phyloP scores from a whole-genome alignment of 2,797 vertebrate species.

The Bryconaethiops microstoma region DNA sequence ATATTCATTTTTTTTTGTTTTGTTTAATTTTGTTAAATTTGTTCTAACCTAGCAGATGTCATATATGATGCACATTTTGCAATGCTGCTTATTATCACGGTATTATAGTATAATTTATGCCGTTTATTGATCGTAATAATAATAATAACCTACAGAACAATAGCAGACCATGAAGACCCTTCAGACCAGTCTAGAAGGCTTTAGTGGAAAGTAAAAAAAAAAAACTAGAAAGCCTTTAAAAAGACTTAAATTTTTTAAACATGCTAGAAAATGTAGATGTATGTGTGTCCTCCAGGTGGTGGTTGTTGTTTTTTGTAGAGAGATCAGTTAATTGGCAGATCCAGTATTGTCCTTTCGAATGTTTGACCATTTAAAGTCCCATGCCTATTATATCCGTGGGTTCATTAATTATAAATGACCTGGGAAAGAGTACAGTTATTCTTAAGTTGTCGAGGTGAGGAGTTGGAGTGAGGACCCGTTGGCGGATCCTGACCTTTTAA shows the following conservation, averaged over 20 bases:
- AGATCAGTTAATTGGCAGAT: not conserved
- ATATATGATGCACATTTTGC: too few species aligned
- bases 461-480: not conserved
- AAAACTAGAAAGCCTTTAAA: not conserved
- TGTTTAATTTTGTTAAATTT: too few species aligned
- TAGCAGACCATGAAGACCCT: not conserved
- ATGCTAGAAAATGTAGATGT: not conserved
- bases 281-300: not conserved
- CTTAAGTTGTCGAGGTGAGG: not conserved
- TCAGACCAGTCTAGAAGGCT: not conserved
- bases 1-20: too few species aligned
- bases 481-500: slow-evolving; percentile 52
- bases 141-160: not conserved
- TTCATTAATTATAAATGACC: too few species aligned
- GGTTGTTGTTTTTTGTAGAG: not conserved
- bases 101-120: too few species aligned
- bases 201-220: not conserved
- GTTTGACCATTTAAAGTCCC: not conserved
- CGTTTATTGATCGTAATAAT: too few species aligned
- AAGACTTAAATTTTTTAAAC: not conserved
- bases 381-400: too few species aligned
- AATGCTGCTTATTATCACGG: too few species aligned
- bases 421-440: not conserved
- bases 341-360: not conserved
- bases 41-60: too few species aligned